Base-by-base conservation (phyloP, 2,113 vertebrate genomes). In the Menura novaehollandiae region DNA sequence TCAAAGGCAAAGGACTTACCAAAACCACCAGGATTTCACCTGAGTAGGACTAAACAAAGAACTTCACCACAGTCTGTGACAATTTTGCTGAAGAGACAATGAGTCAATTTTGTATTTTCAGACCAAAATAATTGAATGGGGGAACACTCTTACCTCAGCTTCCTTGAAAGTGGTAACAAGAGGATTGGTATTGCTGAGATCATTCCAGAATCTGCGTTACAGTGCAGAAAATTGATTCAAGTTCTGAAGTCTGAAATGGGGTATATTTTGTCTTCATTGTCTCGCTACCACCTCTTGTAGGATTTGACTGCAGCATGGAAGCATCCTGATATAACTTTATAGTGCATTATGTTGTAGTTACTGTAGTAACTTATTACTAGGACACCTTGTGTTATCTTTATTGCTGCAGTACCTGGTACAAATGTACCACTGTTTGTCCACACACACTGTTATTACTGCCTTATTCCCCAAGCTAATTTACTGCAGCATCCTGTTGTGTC, bases 331-430 rank as follows among this genome's bases (percentile, higher is more conserved):
- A 53, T 15, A 87, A 92, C 80, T 89, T 93, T 87, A 94, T 73
- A 96, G 80, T 93, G 83, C 83, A 87, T 81, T 6, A 7, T 85
- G 47, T 6, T 76, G 81, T 49, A 94, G 93, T 94, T 96, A 92
- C 88, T 90, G 85, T 76, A 95, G 94, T 94, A 91, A 93, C 84
- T 85, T 96, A 91, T 92, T 96, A 93, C 80, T 89, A 46, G 64
- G 47, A 75, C 74, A 95, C 69, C 55, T 66, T 37, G 33, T 93
- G 88, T 87, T 89, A 96, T 81, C 85, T 97, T 95, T 98, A 97
- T 97, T 98, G 98, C 96, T 97, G 96, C 96, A 98, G 97, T 96
- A 96, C 92, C 91, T 92, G 93, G 91, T 96, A 97, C 95, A 72
- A 87, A 91, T 85, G 71, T 91, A 67, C 79, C 35, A 37, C 71